A percentile compares a stretch with the other conserved stretches of the same genome.
Conservation (phyloP, 2,113 vertebrate genomes). For the Azemiops feae region DNA sequence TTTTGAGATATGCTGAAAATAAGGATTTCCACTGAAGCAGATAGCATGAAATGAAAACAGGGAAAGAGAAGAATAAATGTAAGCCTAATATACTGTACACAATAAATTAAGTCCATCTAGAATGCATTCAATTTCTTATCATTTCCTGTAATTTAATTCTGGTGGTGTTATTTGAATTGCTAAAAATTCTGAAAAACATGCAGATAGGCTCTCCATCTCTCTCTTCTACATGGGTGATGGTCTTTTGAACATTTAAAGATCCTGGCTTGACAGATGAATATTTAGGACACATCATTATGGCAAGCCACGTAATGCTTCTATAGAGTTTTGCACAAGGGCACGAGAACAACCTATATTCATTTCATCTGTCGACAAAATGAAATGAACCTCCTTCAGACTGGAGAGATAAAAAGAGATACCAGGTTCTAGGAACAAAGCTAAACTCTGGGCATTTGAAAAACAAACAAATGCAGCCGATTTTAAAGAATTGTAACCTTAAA, state of each 20-base stretch:
- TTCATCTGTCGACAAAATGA: not conserved
- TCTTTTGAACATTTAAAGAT: not conserved
- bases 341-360: not conserved
- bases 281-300: not conserved
- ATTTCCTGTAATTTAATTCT: not conserved
- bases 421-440: not conserved
- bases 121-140: not conserved
- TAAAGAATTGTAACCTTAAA: not conserved
- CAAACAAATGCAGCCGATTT: not conserved
- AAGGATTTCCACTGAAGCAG: not conserved
- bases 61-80: not conserved
- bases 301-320: not conserved
- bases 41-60: not conserved
- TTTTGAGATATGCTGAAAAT: not conserved
- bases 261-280: not conserved
- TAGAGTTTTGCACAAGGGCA: not conserved
- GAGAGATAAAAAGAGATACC: not conserved
- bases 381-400: not conserved
- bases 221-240: not conserved
- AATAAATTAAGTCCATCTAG: not conserved
- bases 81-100: not conserved
- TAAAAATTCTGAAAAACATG: not conserved
- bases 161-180: not conserved
- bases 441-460: not conserved
- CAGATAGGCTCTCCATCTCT: not conserved